Evolutionary conservation across 2,113 vertebrate species (phyloP), one percentile per base, ranked within the genome.

Genomic region (Aphyosemion australe): DNA sequence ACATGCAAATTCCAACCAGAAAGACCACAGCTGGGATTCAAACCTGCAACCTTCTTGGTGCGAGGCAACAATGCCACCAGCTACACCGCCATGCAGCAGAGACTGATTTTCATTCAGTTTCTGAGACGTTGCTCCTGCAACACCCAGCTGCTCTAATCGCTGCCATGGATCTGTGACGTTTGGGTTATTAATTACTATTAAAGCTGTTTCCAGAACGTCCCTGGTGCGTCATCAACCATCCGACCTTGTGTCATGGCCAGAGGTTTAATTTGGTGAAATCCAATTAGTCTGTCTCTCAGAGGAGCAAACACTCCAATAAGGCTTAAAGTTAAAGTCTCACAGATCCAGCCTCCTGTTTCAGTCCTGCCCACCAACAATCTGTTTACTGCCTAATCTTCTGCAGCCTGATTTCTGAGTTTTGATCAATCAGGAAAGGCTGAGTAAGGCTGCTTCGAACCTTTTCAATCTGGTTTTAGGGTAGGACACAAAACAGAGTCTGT

Each of bases 211-310:
- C 61, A 64, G 46, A 54, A 69, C 73, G 80, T 65, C 1, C 1
- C 0, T 16, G 8, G 19, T 43, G 52, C 49, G 0, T 61, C 76
- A 63, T 65, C 61, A 59, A 48, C 61, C 76, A 1, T 53, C 49
- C 49, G 47, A 54, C 55, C 65, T 42, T 43, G 55, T 37, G 56
- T 76, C 78, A 78, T 31, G 8, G 66, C 63, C 8, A 55, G 37
- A 75, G 48, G 67, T 80, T 64, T 69, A 57, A 80, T 80, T 88
- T 66, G 52, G 61, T 65, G 73, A 74, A 54, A 90, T 92, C 86
- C 87, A 84, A 89, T 92, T 90, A 89, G 80, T 74, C 62, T 53
- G 10, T 12, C 14, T 58, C 56, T 61, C 71, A 8, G 51, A 69
- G 73, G 61, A 67, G 65, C 74, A 69, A 76, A 41, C 12, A 14